These are phyloP conservation scores for Fissipunctia ypsillon DNA, from an alignment of 2,888 invertebrate species.

Conservation along the genomic window DNA sequence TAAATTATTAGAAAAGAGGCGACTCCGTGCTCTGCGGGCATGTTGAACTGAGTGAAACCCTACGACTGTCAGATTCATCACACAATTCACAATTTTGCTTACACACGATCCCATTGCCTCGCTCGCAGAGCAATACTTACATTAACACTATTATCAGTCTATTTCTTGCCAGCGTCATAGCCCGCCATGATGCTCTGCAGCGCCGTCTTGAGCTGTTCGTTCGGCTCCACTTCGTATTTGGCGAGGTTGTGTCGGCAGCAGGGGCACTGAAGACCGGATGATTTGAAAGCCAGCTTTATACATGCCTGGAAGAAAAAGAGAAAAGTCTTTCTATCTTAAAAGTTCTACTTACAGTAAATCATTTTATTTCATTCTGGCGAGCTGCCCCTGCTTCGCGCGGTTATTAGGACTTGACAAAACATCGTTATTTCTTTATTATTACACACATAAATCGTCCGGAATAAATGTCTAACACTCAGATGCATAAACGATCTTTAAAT, in stretches of 20 bases:
- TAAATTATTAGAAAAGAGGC: neutral
- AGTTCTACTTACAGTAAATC: neutral
- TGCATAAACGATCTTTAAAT: too few species aligned
- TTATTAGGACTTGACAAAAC: neutral
- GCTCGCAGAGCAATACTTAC: neutral
- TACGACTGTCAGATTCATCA: neutral
- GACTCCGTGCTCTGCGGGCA: neutral
- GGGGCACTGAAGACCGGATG: slow-evolving; percentile 92
- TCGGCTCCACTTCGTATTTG: slow-evolving; percentile 89
- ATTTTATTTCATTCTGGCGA: neutral
- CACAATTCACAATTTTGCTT: neutral
- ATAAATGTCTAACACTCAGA: neutral
- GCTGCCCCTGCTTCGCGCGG: too few species aligned
- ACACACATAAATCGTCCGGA: neutral
- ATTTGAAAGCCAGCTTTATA: slow-evolving; percentile 92
- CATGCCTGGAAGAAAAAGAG: slow-evolving; percentile 89
- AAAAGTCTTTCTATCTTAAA: neutral
- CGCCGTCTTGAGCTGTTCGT: slow-evolving; percentile 89
- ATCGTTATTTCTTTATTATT: neutral
- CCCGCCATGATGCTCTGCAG: slow-evolving; percentile 92
- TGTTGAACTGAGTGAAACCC: too few species aligned
- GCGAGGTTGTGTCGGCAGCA: slow-evolving; percentile 92
- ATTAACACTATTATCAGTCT: slow-evolving; percentile 25
- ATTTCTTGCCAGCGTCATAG: slow-evolving; percentile 90
- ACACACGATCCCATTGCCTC: slow-evolving; percentile 14